Conservation (phyloP, 1,140 invertebrate species). For the Calephelis virginiensis region DNA sequence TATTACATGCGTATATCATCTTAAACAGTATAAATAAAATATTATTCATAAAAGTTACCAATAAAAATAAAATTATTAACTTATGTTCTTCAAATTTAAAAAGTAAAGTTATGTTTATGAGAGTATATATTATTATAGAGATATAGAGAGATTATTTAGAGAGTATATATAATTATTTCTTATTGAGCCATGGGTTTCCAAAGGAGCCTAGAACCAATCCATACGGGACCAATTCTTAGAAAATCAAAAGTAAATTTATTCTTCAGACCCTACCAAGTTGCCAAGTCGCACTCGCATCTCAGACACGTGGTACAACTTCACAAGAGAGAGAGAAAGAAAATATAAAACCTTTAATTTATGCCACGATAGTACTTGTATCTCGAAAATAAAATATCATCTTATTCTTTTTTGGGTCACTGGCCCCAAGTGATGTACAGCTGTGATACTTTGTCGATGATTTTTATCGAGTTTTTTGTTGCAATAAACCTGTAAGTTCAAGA, state of each 20-base stretch:
- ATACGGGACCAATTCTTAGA: background rate
- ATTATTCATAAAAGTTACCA: too few species aligned
- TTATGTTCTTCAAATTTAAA: too few species aligned
- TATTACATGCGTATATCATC: too few species aligned
- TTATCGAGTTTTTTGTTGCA: slow-evolving; percentile 6
- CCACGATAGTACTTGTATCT: slow-evolving; percentile 75
- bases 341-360: slow-evolving; percentile 77
- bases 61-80: too few species aligned
- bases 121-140: too few species aligned
- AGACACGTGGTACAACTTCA: slow-evolving; percentile 58
- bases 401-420: slow-evolving; percentile 71
- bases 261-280: slow-evolving; percentile 48
- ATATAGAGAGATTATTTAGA: too few species aligned
- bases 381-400: slow-evolving; percentile 73
- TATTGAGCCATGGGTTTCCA: too few species aligned
- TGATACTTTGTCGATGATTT: slow-evolving; percentile 43
- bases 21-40: too few species aligned
- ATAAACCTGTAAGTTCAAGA: slow-evolving; percentile 19
- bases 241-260: slow-evolving; percentile 25
- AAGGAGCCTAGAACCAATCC: too few species aligned
- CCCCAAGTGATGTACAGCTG: slow-evolving; percentile 55
- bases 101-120: too few species aligned
- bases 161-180: too few species aligned
- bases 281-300: slow-evolving; percentile 47
- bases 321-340: slow-evolving; percentile 64